Evolutionary conservation across 2,888 invertebrate species (phyloP), one percentile per base, ranked within the genome.

Genomic region (Periphyllus acericola): DNA sequence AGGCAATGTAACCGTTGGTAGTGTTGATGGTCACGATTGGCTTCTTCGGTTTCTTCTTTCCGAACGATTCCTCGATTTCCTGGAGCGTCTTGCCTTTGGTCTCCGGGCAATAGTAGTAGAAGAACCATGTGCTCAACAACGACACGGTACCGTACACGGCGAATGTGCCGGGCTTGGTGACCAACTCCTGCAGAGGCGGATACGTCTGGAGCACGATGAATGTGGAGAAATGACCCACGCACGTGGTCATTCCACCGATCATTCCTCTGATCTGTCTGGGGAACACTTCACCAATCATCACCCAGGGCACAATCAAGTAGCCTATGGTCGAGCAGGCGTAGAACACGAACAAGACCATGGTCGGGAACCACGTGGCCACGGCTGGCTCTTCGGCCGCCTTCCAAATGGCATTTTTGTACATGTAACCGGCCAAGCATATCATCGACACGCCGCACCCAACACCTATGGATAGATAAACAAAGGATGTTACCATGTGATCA

Each of bases 241-340:
- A 94, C 0, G 95, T 95, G 0, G 95, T 94, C 90, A 95, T 90
- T 0, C 95, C 95, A 0, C 95, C 95, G 6, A 94, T 92, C 14
- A 94, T 92, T 0, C 95, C 95, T 5, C 95, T 93, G 1, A 95
- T 94, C 93, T 94, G 92, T n/a, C 93, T 93, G 0, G 95, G 95
- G 91, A 94, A 95, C 46, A 95, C 94, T 91, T 95, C 95, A n/a
- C 95, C 95, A 88, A 95, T 95, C 95, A 95, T 95, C 19, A 95
- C 93, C 95, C 95, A 95, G 0, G 95, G 95, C 32, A 95, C 93
- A 72, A 95, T 94, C 81, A 95, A 91, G 90, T 94, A 95, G 19
- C 95, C 95, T 19, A 95, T 91, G 0, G 94, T 94, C 89, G 94
- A 94, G 19, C 93, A 92, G 66, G 94, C 92, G 11, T 93, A 94